These are phyloP conservation scores for Theristicus caerulescens DNA, from an alignment of 2,113 vertebrate genomes.

Conservation along the genomic window DNA sequence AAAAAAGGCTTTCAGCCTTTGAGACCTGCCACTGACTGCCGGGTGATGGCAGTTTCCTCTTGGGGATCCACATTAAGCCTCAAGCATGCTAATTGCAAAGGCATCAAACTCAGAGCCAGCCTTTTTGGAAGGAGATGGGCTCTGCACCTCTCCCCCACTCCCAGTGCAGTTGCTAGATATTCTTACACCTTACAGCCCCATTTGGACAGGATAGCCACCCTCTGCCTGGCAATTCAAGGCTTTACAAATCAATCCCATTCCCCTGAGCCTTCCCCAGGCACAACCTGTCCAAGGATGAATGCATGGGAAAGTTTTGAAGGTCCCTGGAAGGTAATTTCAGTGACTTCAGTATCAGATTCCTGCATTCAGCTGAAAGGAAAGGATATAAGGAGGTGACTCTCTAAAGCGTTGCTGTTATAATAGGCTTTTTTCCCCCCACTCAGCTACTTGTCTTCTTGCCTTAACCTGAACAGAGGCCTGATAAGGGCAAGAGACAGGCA, in stretches of 20 bases:
- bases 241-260: background rate
- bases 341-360: conserved; percentile 18
- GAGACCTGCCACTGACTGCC: background rate
- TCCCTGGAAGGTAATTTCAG: conserved; percentile 5
- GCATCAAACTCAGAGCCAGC: background rate
- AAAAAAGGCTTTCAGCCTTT: background rate
- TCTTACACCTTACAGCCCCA: background rate
- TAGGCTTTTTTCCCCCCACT: conserved; percentile 56
- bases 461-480: conserved; percentile 42
- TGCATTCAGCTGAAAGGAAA: conserved; percentile 45
- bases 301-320: conserved; percentile 9
- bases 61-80: background rate
- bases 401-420: conserved; percentile 55
- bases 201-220: background rate
- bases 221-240: background rate
- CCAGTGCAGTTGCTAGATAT: background rate
- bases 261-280: background rate
- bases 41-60: background rate
- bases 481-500: conserved; percentile 54
- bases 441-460: conserved; percentile 65
- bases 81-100: background rate
- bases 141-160: background rate
- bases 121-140: background rate
- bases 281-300: background rate
- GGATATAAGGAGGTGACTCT: conserved; percentile 52